Conservation (phyloP, 2,113 vertebrate genomes). For the Camelus dromedarius region DNA sequence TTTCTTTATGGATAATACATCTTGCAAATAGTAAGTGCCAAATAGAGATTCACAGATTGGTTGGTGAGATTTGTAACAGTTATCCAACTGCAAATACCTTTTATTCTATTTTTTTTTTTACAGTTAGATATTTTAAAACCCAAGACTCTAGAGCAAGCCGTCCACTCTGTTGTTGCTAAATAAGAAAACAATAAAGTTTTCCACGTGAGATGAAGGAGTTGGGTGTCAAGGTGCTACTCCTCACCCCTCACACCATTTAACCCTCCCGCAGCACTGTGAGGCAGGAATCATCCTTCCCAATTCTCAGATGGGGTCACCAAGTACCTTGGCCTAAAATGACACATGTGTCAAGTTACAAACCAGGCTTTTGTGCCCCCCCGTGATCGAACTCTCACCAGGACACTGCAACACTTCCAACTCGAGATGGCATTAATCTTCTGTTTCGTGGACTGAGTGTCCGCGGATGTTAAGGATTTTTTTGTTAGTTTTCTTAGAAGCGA, state of each 20-base stretch:
- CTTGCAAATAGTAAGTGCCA: background rate
- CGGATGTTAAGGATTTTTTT: background rate
- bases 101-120: background rate
- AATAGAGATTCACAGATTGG: background rate
- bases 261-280: background rate
- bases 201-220: background rate
- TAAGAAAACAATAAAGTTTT: background rate
- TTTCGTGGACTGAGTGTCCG: background rate
- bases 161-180: background rate
- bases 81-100: background rate
- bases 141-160: background rate
- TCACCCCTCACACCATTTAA: background rate
- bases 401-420: background rate
- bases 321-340: background rate
- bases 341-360: background rate
- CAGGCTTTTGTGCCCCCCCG: background rate
- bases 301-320: background rate
- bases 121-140: background rate
- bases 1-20: background rate
- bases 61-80: background rate
- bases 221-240: background rate
- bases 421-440: background rate
- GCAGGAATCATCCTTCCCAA: background rate
- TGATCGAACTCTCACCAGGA: background rate
- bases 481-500: background rate